Evolutionary conservation across 2,797 vertebrate species (phyloP), one percentile per base, ranked within the genome.

Genomic region (Galaxias olidus): DNA sequence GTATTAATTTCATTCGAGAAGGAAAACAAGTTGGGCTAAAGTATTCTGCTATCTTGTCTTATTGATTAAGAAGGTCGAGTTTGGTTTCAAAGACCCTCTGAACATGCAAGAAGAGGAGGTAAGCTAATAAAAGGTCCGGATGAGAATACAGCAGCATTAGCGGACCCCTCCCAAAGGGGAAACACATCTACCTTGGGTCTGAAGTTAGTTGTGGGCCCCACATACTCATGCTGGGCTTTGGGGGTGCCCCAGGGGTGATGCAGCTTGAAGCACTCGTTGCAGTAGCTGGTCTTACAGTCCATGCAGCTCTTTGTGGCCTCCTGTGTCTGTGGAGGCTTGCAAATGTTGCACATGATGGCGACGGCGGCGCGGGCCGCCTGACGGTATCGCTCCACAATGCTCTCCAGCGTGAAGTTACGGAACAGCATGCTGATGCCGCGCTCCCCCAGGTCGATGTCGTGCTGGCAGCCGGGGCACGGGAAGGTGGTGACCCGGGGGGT

Each of bases 241-340:
- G 93, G 86, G 0, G 96, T 98, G 0, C 97, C 96, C 98, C 97
- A 99, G 0, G 98, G 98, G 75, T 99, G 97, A 76, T 98, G 89
- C 54, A 96, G 77, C 86, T 99, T 99, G 88, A 98, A 99, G 84
- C 97, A 98, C 68, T 98, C 96, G 0, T 99, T 99, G 78, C 98
- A 99, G 81, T 94, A 99, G 88, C 95, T 99, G 1, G 95, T 95
- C 78, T 95, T 96, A 84, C 98, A 99, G 89, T 99, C 98, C 95
- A 98, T 93, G 82, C 98, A 99, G 88, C 96, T 99, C 89, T 99
- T 99, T 0, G 97, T 99, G 45, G 96, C 97, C 77, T 98, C 98
- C 65, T 98, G 96, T 66, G 8, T 93, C 61, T 59, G 87, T 0
- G 95, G 94, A 13, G 96, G 95, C 73, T 98, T 98, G 75, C 98